phyloP scores from a whole-genome alignment of 35 echinoderm and acorn worm genomes.

The Acanthaster planci region DNA sequence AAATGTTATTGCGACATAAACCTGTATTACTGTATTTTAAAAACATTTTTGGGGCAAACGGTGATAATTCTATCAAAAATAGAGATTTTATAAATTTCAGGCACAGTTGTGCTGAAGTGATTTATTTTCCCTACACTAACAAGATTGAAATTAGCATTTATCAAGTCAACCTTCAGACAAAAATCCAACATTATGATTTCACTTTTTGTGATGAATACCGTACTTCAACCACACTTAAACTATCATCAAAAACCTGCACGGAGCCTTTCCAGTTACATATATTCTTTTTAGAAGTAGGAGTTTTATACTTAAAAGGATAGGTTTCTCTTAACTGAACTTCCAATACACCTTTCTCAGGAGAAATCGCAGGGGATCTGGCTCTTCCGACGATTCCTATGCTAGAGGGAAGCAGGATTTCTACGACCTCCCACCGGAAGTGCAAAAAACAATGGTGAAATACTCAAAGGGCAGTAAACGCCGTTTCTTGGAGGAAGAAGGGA shows the following conservation, averaged over 20 bases:
- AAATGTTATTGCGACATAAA: no score
- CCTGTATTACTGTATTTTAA: no score
- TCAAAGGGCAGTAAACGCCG: conserved; percentile 56
- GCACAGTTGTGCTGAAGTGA: no score
- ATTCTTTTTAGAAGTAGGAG: background rate
- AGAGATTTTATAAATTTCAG: no score
- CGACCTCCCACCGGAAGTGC: conserved; percentile 39
- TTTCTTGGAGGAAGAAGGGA: conserved; percentile 47
- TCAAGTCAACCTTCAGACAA: no score
- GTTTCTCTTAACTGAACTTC: background rate
- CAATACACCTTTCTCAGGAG: background rate
- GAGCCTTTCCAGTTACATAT: background rate
- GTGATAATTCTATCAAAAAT: no score
- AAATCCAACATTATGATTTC: no score
- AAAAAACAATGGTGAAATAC: conserved; percentile 71
- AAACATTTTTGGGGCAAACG: no score
- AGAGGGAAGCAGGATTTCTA: conserved; percentile 43
- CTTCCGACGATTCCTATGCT: conserved; percentile 40
- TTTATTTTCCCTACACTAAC: no score
- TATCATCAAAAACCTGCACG: background rate
- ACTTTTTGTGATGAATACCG: no score
- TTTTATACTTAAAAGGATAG: background rate
- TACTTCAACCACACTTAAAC: background rate
- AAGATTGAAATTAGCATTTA: no score
- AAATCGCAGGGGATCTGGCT: conserved; percentile 27